Base-by-base conservation (phyloP, 2,797 vertebrate genomes). In the Hyperoplus lanceolatus region DNA sequence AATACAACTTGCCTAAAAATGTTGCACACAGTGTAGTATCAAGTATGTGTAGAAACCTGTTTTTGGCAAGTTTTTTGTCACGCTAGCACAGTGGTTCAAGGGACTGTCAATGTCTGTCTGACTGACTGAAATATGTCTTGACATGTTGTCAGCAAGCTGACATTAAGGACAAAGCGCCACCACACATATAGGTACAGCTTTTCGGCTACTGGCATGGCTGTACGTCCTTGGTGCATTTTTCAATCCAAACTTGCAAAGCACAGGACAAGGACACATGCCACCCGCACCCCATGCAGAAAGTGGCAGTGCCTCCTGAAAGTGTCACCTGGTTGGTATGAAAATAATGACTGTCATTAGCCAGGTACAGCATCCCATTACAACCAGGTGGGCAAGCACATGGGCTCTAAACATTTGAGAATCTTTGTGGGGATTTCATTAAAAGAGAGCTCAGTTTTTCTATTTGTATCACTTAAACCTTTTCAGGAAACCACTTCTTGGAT, bases 311-410 rank as follows among this genome's bases (percentile, higher is more conserved):
- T 29, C 50, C 29, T 46, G 10, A 41, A 43, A 18, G n/a, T 11
- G 36, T 39, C 8, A 4, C 38, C 38, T 39, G 51, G 9, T 43
- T 29, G 46, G 36, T 55, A 42, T 72, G 61, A 60, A 54, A 49
- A 61, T 55, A 62, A 73, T 36, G 36, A 57, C 13, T n/a, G 15
- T 18, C 43, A 21, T 58, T 59, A 29, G 13, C 49, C 8, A 13
- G 43, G 18, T 62, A 46, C 45, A 53, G 21, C 16, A 2, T 43
- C 43, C 57, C 9, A 8, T 55, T 49, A 67, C 18, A 18, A 6
- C 55, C 50, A 57, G 42, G 58, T 61, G 15, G 71, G 12, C 13
- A 8, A 75, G 12, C 29, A 73, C 66, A 70, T 53, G 11, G 16
- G 8, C 21, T 53, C 14, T 3, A 18, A 65, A 69, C 21, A 55